Conservation (phyloP, 2,797 vertebrate genomes). For the Hoplostethus atlanticus region DNA sequence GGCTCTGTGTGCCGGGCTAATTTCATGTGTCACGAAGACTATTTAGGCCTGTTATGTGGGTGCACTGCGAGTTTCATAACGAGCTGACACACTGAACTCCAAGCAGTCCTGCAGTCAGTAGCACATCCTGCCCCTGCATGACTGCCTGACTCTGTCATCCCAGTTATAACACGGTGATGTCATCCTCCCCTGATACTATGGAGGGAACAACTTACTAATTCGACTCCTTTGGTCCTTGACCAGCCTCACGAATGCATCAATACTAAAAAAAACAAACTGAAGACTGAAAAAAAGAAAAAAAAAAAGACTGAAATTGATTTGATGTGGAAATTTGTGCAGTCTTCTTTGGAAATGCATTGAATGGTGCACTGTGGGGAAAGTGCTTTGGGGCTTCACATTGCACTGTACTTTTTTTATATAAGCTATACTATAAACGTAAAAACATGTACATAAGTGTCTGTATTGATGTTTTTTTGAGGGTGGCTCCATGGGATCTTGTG, state of each 20-base stretch:
- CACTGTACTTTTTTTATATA: constrained; percentile 73
- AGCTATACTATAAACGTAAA: constrained; percentile 63
- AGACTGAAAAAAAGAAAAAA: not conserved
- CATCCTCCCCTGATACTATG: constrained; percentile 80
- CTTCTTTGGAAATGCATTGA: constrained; percentile 50
- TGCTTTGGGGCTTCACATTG: constrained; percentile 61
- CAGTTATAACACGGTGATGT: constrained; percentile 78
- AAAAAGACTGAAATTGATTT: constrained; percentile 16
- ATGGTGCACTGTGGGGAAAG: constrained; percentile 7
- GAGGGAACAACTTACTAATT: constrained; percentile 73
- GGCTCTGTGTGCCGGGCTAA: constrained; percentile 17
- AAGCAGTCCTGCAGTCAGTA: constrained; percentile 40
- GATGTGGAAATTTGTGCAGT: constrained; percentile 29
- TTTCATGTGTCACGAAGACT: constrained; percentile 16
- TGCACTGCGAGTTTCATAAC: constrained; percentile 13
- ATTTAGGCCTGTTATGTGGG: constrained; percentile 27
- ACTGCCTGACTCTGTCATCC: constrained; percentile 65
- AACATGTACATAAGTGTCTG: constrained; percentile 49
- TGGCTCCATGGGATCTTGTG: constrained; percentile 34
- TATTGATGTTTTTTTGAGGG: constrained; percentile 61
- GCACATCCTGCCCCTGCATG: constrained; percentile 46
- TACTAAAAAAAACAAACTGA: not conserved
- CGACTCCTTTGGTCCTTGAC: constrained; percentile 50
- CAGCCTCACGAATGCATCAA: constrained; percentile 37
- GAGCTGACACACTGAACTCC: constrained; percentile 34